Evolutionary conservation across 2,113 vertebrate genomes (phyloP), one percentile per base, ranked within the genome.

Genomic region (Pluvianellus socialis): DNA sequence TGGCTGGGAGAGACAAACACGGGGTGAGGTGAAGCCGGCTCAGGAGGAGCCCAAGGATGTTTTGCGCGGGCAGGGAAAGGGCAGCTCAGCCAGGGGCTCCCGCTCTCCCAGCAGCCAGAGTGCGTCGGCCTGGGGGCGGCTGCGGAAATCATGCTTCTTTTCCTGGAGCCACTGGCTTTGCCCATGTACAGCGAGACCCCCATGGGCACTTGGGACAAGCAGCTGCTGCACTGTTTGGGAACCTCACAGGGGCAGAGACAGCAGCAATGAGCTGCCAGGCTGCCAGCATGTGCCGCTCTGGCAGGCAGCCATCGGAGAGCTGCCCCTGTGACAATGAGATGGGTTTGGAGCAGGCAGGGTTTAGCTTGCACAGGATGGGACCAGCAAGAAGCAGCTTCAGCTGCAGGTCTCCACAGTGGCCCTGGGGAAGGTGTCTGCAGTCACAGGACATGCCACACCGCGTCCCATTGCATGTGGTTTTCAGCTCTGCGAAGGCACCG

Each of bases 11-110:
- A 62, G n/a, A 79, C 65, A 50, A 42, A 7, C 20, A 1, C 3
- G 2, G 45, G 56, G 11, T 0, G 7, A 66, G 28, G 32, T 17
- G 42, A 84, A 10, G 50, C 17, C 1, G 5, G n/a, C 16, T 32
- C 21, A 3, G 52, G 20, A 27, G 12, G 3, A n/a, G 47, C 23
- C 4, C 0, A 0, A n/a, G 62, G 63, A 55, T 2, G 0, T 1
- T 3, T 4, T 0, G 7, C 1, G 2, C 0, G 0, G 63, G n/a
- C 22, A 24, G n/a, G 53, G 81, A 59, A 33, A 3, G 59, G 50
- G 52, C 23, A 24, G 1, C 1, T 2, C 49, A 11, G 35, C 50
- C 4, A 1, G 28, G 8, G 53, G 56, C 14, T 81, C 19, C 40
- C 13, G 45, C 47, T 11, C 33, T 17, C n/a, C 10, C 4, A 1